Evolutionary conservation across 2,888 invertebrate genomes (phyloP).

Genomic region (Julus scanicus): DNA sequence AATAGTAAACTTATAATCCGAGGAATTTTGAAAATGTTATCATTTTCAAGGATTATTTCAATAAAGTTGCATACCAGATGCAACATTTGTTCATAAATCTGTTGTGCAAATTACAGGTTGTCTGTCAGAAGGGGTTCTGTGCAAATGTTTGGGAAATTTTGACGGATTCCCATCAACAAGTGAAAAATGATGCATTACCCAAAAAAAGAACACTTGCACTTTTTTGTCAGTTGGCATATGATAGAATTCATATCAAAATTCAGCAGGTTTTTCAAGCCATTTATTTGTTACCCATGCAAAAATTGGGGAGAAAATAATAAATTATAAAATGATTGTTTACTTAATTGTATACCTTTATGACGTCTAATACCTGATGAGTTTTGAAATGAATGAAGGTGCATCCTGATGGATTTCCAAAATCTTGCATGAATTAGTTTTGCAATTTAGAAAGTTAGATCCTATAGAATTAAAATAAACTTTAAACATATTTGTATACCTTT

Average conservation of each 20-base stretch:
- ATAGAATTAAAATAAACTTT: no score
- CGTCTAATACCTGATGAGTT: background rate
- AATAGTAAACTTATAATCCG: background rate
- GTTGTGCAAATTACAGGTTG: background rate
- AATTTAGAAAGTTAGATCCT: no score
- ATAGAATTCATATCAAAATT: background rate
- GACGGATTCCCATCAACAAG: background rate
- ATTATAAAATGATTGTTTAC: no score
- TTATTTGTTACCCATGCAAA: no score
- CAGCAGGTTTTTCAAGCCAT: background rate
- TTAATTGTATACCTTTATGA: no score
- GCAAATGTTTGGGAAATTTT: background rate
- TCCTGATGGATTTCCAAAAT: no score
- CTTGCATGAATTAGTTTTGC: no score
- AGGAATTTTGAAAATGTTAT: background rate
- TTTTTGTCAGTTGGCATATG: no score
- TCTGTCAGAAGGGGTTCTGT: background rate
- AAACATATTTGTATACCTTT: no score
- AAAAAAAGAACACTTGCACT: no score
- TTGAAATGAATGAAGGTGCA: background rate
- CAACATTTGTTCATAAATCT: background rate
- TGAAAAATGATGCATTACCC: background rate
- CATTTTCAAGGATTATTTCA: background rate
- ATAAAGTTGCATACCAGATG: slow-evolving; percentile 16
- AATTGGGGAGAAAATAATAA: no score